Base-by-base conservation (phyloP, 2,113 vertebrate species). In the Embiotoca jacksoni region DNA sequence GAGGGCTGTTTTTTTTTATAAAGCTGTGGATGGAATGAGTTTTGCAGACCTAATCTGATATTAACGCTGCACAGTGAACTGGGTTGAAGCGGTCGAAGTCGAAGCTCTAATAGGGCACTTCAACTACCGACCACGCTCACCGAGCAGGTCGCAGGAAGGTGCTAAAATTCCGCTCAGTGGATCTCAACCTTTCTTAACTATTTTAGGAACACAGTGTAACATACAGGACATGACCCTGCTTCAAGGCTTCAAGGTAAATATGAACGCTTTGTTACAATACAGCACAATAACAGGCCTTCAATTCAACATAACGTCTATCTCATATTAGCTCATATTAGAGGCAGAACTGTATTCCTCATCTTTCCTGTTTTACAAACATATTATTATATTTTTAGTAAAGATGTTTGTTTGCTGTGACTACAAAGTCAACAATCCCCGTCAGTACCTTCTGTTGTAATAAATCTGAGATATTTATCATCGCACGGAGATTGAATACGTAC, bases 1-100 rank as follows among this genome's bases (percentile, higher is more conserved):
- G 33, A 75, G 60, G 84, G 35, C 15, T 71, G 44, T 37, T 58
- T 64, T 23, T 23, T 23, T 76, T 80, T 64, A 52, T 49, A 60
- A 50, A 65, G 58, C 72, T 47, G 37, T 46, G 50, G 50, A 74
- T 80, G 33, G 44, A 55, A 44, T 47, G 58, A 58, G 39, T 77
- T 60, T 23, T 50, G 58, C 31, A 33, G 53, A 66, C 41, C 47
- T 41, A 49, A 57, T 23, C 23, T 23, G 23, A 23, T 23, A 23
- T 23, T 23, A 69, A 30, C 35, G 62, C 62, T 67, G 1, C 46
- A 62, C 59, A 11, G 53, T 83, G 67, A 75, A 58, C 36, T 41
- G 60, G 59, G 64, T 14, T 66, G 32, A 82, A 78, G 55, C 64
- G 55, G 58, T 68, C 39, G 53, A 15, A 31, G 9, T 23, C 23